A percentile compares a stretch with the other conserved stretches of the same genome.
These are phyloP conservation scores for Acanthacorydalis orientalis DNA, from an alignment of 2,888 invertebrate genomes.

Conservation along the genomic window DNA sequence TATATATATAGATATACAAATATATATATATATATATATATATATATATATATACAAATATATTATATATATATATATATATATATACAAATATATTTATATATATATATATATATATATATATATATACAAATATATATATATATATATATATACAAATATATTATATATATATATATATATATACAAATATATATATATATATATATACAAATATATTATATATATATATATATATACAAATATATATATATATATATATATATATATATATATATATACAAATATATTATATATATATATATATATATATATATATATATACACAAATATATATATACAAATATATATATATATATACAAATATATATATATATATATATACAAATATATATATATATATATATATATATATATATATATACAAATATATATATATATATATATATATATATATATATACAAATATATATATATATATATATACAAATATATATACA, in stretches of 20 bases:
- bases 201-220: not conserved
- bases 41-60: not conserved
- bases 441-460: not conserved
- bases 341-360: too few relatives aligned
- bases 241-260: not conserved
- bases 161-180: not conserved
- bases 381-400: not conserved
- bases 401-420: not conserved
- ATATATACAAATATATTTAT: not conserved
- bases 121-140: not conserved
- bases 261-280: not conserved
- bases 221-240: not conserved
- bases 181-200: not conserved
- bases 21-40: not conserved
- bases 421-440: not conserved
- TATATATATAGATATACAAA: too few relatives aligned
- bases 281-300: too few relatives aligned
- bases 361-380: not conserved
- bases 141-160: not conserved
- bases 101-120: not conserved
- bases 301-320: not conserved
- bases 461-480: not conserved
- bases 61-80: not conserved
- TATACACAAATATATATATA: not conserved
- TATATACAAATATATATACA: not conserved